phyloP scores from a whole-genome alignment of 2,888 invertebrate species.

The Phyto melanocephala region DNA sequence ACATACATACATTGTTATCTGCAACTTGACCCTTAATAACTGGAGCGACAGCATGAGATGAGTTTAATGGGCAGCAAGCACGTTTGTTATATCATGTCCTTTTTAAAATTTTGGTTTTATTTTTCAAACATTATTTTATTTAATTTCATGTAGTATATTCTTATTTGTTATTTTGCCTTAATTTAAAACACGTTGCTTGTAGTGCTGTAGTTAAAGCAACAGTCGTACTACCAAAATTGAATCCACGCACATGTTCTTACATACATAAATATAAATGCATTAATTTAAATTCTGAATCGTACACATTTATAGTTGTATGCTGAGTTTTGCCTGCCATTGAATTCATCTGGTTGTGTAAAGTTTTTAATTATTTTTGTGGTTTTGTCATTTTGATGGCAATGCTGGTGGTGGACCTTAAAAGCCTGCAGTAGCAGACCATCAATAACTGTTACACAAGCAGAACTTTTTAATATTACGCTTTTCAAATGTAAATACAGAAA shows the following conservation, averaged over 20 bases:
- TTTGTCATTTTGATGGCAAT: conserved; percentile 50
- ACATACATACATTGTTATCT: not conserved
- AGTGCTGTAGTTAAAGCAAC: conserved; percentile 15
- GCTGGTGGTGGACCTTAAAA: conserved; percentile 19
- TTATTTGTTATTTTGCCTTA: not conserved
- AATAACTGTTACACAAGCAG: not conserved
- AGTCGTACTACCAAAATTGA: conserved; percentile 5
- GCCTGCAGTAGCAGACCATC: not conserved
- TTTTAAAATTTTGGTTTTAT: conserved; percentile 14
- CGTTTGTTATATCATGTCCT: conserved; percentile 50
- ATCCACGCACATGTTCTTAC: not conserved
- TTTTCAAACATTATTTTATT: conserved; percentile 20
- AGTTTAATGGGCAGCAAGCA: conserved; percentile 20
- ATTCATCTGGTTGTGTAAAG: conserved; percentile 54
- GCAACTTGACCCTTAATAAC: conserved; percentile 23
- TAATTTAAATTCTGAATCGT: not conserved
- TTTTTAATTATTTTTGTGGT: conserved; percentile 64
- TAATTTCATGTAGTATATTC: not conserved
- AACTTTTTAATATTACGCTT: conserved; percentile 7
- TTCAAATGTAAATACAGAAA: conserved; percentile 13
- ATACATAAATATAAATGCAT: not conserved
- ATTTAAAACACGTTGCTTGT: conserved; percentile 40
- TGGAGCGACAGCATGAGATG: not conserved
- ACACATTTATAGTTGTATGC: not conserved
- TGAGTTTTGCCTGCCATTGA: conserved; percentile 39